Evolutionary conservation across 2,113 vertebrate genomes (phyloP).

Genomic region (Hippocampus mohnikei): DNA sequence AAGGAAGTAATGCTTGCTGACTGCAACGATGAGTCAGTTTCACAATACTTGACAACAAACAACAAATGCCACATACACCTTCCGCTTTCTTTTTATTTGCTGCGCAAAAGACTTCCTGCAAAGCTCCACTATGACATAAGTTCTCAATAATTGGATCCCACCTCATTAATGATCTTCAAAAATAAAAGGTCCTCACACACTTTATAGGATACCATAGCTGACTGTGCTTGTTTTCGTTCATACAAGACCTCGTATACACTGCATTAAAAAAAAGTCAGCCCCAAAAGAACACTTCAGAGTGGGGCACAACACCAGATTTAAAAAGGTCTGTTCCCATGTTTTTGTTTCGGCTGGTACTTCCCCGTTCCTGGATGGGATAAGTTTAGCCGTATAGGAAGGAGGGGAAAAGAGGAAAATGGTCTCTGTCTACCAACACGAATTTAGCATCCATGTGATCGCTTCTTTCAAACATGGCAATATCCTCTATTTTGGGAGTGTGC

Average conservation of each 20-base stretch:
- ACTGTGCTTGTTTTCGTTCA: background rate
- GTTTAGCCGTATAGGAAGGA: slow-evolving; percentile 7
- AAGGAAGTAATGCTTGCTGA: background rate
- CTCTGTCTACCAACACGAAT: slow-evolving; percentile 40
- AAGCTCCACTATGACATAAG: background rate
- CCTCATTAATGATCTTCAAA: background rate
- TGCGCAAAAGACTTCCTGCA: background rate
- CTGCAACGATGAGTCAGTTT: background rate
- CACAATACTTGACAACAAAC: background rate
- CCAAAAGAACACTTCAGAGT: background rate
- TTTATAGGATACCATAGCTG: background rate
- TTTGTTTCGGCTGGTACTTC: background rate
- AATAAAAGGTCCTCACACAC: background rate
- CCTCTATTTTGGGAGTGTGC: slow-evolving; percentile 45
- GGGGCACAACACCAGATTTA: background rate
- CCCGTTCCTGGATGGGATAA: background rate
- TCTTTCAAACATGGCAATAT: slow-evolving; percentile 32
- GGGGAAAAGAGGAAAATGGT: background rate
- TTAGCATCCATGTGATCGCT: slow-evolving; percentile 35
- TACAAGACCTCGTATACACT: background rate
- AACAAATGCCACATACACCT: background rate
- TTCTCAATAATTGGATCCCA: background rate
- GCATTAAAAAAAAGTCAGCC: background rate
- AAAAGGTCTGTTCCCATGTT: background rate
- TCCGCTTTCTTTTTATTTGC: background rate